These are phyloP conservation scores for Elephantulus edwardii DNA, from an alignment of 2,113 vertebrate species.

Conservation along the genomic window DNA sequence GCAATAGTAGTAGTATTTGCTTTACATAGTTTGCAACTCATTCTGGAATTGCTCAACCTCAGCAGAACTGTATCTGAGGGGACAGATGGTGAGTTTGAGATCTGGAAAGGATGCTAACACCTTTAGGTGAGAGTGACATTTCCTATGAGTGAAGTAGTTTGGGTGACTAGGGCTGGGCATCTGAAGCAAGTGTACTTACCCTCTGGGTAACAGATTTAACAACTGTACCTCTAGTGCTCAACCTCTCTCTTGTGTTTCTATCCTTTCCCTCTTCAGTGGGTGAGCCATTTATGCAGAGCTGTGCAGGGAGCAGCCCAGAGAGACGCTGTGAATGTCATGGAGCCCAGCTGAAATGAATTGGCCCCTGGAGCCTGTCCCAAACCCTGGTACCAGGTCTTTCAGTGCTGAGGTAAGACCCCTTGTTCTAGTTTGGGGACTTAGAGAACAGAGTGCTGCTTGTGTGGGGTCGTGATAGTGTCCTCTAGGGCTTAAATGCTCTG, in stretches of 20 bases:
- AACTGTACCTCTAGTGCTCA: not conserved
- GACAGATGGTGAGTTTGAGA: not conserved
- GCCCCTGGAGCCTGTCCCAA: constrained; percentile 7
- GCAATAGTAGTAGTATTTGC: not conserved
- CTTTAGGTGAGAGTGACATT: not conserved
- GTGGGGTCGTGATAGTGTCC: not conserved
- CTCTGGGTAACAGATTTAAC: not conserved
- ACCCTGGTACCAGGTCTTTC: not conserved
- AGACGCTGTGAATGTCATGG: not conserved
- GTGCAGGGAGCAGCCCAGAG: not conserved
- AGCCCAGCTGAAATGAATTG: constrained; percentile 48
- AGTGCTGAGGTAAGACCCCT: constrained; percentile 61
- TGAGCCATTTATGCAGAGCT: not conserved
- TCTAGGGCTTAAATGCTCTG: not conserved
- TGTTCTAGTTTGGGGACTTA: not conserved
- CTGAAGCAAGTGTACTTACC: not conserved
- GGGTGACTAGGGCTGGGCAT: not conserved
- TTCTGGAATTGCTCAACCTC: not conserved
- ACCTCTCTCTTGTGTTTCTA: not conserved
- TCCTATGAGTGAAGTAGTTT: not conserved
- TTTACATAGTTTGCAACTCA: constrained; percentile 21
- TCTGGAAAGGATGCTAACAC: not conserved
- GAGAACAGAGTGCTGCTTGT: not conserved
- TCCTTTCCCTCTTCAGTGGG: not conserved
- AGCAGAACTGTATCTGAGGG: not conserved